A percentile compares a stretch with the other conserved stretches of the same genome.
phyloP scores from a whole-genome alignment of 2,888 invertebrate genomes.

The Tetranychus truncatus region DNA sequence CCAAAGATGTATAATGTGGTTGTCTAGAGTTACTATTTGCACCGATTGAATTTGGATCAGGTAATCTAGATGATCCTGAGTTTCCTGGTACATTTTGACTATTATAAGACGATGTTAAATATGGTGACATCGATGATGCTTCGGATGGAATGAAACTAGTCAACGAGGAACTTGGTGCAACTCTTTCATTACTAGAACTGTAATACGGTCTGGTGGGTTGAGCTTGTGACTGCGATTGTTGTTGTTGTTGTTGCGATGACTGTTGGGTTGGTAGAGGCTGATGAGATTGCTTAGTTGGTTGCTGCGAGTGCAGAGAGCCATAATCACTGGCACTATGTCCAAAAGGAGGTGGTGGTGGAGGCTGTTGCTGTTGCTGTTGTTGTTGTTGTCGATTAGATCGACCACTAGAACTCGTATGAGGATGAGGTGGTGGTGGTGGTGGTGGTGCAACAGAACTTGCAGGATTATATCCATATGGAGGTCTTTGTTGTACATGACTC shows the following conservation, averaged over 20 bases:
- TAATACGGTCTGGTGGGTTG: constrained; percentile 25
- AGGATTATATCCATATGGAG: constrained; percentile 12
- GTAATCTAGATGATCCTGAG: constrained; percentile 4
- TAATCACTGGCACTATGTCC: constrained; percentile 13
- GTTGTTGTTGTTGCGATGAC: constrained; percentile 13
- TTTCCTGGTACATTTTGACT: constrained; percentile 5
- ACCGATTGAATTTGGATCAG: not conserved
- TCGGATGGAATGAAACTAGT: constrained; percentile 11
- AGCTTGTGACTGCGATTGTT: constrained; percentile 21
- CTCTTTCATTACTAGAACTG: constrained; percentile 15
- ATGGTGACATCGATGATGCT: constrained; percentile 10
- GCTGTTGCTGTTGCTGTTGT: too few species aligned
- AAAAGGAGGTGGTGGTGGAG: not conserved
- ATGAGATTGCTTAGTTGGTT: constrained; percentile 20
- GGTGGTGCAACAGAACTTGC: not conserved
- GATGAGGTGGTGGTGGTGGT: not conserved
- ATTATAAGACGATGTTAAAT: constrained; percentile 11
- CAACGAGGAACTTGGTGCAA: constrained; percentile 9
- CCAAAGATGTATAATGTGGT: not conserved
- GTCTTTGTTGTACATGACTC: constrained; percentile 16
- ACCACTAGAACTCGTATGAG: not conserved
- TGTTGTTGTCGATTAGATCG: not conserved
- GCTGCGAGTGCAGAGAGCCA: constrained; percentile 12
- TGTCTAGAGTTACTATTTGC: not conserved
- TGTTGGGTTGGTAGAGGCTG: not conserved